A percentile compares a stretch with the other conserved stretches of the same genome.
These are phyloP conservation scores for Peucedramus taeniatus DNA, from an alignment of 2,113 vertebrate species.

Conservation along the genomic window DNA sequence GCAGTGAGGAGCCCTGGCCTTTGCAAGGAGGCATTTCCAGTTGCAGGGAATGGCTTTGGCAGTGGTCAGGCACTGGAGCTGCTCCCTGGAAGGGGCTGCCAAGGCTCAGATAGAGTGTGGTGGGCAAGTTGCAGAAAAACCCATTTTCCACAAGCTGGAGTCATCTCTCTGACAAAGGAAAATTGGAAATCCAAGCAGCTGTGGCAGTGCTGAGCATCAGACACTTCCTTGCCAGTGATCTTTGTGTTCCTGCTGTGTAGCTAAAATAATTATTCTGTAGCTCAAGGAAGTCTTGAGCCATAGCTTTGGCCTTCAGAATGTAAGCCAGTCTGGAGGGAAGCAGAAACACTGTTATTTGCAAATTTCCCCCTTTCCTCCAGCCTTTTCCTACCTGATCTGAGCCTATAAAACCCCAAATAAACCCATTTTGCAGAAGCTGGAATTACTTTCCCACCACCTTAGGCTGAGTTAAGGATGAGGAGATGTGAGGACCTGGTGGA, in stretches of 20 bases:
- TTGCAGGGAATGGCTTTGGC: neutral
- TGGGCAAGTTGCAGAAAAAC: neutral
- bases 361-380: neutral
- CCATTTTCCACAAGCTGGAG: neutral
- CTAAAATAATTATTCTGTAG: neutral
- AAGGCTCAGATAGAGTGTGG: neutral
- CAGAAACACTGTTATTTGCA: neutral
- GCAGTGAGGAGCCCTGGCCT: neutral
- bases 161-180: neutral
- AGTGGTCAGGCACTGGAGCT: rapidly evolving
- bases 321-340: neutral
- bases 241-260: neutral
- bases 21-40: neutral
- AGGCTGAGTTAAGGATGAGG: neutral
- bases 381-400: neutral
- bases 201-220: neutral
- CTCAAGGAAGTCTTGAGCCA: neutral
- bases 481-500: neutral
- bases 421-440: neutral
- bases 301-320: neutral
- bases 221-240: rapidly evolving
- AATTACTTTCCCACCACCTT: neutral
- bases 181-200: neutral
- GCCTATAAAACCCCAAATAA: neutral
- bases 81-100: rapidly evolving